Conservation (phyloP, 2,113 vertebrate species). For the Lagopus leucura region DNA sequence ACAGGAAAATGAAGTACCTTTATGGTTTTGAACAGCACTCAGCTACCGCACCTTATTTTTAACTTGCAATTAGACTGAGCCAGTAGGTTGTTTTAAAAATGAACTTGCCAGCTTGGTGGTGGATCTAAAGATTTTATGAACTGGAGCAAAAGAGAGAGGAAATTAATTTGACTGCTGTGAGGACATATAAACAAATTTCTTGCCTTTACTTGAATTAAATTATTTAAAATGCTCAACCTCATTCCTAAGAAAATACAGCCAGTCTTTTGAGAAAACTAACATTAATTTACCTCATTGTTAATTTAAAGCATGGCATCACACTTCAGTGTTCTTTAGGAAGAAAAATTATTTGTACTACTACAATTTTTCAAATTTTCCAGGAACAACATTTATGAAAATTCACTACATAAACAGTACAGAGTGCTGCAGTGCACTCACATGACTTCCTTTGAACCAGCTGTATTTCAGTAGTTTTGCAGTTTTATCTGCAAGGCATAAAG, state of each 20-base stretch:
- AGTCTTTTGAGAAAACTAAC: not conserved
- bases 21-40: conserved; percentile 1
- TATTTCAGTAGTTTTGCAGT: not conserved
- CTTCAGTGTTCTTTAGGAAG: not conserved
- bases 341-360: not conserved
- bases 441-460: not conserved
- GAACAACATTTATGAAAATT: not conserved
- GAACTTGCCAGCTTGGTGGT: not conserved
- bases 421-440: not conserved
- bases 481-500: not conserved
- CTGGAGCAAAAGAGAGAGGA: not conserved
- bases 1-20: not conserved
- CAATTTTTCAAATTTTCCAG: not conserved
- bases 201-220: conserved; percentile 37
- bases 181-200: not conserved
- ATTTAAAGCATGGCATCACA: not conserved
- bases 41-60: not conserved
- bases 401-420: not conserved
- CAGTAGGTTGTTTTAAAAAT: conserved; percentile 7
- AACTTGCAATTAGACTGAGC: not conserved
- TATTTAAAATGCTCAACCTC: not conserved
- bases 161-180: conserved; percentile 23
- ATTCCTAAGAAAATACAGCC: conserved; percentile 9
- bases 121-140: not conserved
- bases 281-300: conserved; percentile 14